Evolutionary conservation across 2,888 invertebrate species (phyloP).

Genomic region (Meta bourneti): DNA sequence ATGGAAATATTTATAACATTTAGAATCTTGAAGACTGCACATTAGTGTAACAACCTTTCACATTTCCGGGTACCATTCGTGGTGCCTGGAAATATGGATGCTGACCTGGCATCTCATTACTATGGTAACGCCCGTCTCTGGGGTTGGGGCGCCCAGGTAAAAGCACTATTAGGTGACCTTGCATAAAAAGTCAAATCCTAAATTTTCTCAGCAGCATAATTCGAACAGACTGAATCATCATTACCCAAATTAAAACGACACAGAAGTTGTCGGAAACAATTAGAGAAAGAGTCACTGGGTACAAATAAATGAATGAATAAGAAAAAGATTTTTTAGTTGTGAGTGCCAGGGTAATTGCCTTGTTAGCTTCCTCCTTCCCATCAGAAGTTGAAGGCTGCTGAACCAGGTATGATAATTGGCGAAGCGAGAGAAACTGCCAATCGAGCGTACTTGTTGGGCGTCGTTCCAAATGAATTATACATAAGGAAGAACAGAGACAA

Average conservation of each 20-base stretch:
- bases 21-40: no score
- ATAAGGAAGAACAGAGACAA: constrained; percentile 29
- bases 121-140: no score
- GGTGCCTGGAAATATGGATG: no score
- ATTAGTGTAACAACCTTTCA: no score
- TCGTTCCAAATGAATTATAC: constrained; percentile 63
- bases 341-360: neutral
- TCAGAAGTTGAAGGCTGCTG: neutral
- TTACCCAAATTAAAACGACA: constrained; percentile 38
- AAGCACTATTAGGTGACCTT: no score
- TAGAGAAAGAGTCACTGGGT: constrained; percentile 51
- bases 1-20: no score
- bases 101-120: no score
- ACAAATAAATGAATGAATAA: constrained; percentile 4
- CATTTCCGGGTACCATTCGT: no score
- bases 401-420: constrained; percentile 59
- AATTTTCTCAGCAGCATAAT: no score
- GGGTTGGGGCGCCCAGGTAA: no score
- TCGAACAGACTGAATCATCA: neutral
- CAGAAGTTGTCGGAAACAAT: constrained; percentile 43
- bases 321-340: neutral
- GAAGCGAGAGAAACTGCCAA: neutral
- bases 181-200: no score
- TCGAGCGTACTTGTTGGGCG: constrained; percentile 47
- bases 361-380: constrained; percentile 28